phyloP scores from a whole-genome alignment of 1,140 invertebrate species.

The Pseudobourletiella spinata region DNA sequence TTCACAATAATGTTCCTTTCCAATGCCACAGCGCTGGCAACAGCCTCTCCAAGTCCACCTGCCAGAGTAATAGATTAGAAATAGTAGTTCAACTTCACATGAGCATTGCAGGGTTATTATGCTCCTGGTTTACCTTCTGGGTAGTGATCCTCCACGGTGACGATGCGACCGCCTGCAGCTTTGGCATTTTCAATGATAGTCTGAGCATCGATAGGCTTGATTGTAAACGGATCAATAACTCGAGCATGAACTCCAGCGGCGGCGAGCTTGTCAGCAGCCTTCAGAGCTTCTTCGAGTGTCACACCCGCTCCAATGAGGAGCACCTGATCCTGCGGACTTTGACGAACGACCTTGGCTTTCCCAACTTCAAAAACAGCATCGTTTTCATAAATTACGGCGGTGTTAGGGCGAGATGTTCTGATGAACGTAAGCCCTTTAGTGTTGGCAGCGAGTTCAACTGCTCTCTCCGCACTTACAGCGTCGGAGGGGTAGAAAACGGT shows the following conservation, averaged over 20 bases:
- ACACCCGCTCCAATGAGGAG: slow-evolving; percentile 86
- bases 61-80: slow-evolving; percentile 24
- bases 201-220: slow-evolving; percentile 85
- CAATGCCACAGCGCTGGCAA: slow-evolving; percentile 65
- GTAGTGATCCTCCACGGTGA: slow-evolving; percentile 98
- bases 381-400: slow-evolving; percentile 77
- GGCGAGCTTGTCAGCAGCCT: slow-evolving; percentile 68
- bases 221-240: slow-evolving; percentile 87
- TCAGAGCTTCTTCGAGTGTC: slow-evolving; percentile 82
- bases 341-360: slow-evolving; percentile 66
- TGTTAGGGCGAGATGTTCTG: slow-evolving; percentile 85
- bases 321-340: slow-evolving; percentile 64
- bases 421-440: slow-evolving; percentile 93
- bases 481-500: slow-evolving; percentile 97
- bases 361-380: slow-evolving; percentile 74
- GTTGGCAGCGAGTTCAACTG: slow-evolving; percentile 92
- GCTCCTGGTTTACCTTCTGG: slow-evolving; percentile 57
- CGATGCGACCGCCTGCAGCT: slow-evolving; percentile 65
- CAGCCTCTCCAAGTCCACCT: slow-evolving; percentile 95
- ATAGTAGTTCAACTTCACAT: not conserved
- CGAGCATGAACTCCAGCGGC: slow-evolving; percentile 59
- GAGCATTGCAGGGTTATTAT: slow-evolving; percentile 31
- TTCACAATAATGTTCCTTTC: slow-evolving; percentile 67
- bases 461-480: slow-evolving; percentile 86
- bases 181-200: slow-evolving; percentile 68